A percentile compares a stretch with the other conserved stretches of the same genome.
Evolutionary conservation across 2,888 invertebrate species (phyloP).

Genomic region (Thalpophila matura): DNA sequence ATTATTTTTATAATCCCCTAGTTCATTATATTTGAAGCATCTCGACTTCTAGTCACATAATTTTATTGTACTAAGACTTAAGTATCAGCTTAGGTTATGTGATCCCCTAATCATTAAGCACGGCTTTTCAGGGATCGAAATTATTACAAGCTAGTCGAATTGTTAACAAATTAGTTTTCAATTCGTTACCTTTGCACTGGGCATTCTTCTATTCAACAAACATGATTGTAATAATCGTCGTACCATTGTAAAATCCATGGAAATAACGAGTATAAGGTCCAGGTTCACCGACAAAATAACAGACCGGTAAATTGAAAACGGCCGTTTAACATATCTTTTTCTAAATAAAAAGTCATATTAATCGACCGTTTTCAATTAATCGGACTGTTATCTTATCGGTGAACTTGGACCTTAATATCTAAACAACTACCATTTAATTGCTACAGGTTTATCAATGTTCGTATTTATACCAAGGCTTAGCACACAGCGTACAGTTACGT

Average conservation of each 20-base stretch:
- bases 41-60: conserved; percentile 60
- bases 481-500: conserved; percentile 7
- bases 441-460: conserved; percentile 17
- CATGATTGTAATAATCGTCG: conserved; percentile 5
- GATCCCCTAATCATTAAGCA: conserved; percentile 22
- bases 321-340: no score
- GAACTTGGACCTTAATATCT: no score
- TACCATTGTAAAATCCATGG: conserved; percentile 21
- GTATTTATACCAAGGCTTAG: conserved; percentile 25
- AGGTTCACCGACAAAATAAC: no score
- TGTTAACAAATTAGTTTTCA: conserved; percentile 14
- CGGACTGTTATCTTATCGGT: no score
- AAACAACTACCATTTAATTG: conserved; percentile 13
- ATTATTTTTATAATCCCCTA: conserved; percentile 59
- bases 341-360: no score
- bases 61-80: conserved; percentile 43
- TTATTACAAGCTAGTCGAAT: conserved; percentile 6
- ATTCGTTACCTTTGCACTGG: conserved; percentile 36
- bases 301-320: no score
- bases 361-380: no score
- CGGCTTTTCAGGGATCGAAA: conserved; percentile 12
- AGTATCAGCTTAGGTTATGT: conserved; percentile 32
- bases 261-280: no score
- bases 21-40: conserved; percentile 46
- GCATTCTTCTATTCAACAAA: conserved; percentile 26